Base-by-base conservation (phyloP, 2,888 invertebrate species). In the Drymonia ruficornis region DNA sequence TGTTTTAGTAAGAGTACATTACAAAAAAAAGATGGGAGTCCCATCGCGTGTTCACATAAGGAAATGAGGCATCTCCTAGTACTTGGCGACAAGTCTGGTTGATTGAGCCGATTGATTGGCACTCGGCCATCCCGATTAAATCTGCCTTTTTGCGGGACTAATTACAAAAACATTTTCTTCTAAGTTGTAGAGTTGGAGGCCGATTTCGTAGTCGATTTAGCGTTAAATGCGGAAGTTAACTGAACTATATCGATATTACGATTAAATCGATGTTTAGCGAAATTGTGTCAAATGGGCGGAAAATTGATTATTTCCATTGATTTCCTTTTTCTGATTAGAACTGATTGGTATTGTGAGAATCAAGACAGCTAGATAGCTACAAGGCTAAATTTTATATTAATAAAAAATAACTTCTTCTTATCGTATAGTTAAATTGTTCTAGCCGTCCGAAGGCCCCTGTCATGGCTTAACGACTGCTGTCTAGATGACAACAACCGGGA, bases 51-150 rank as follows among this genome's bases (percentile, higher is more conserved):
- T 54, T 48, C 51, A 38, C 56, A 71, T 68, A 71, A 65, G 73
- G 65, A 77, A 77, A 77, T 71, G 70, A 73, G 64, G 56, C 64
- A 67, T 63, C 57, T 63, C 52, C 40, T 59, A 61, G 67, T 66
- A 59, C 56, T 56, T 53, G 76, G 71, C 72, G 59, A 69, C 62
- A 54, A 56, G 63, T 56, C 49, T 49, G 55, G 65, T 71, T 78
- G 72, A 78, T 79, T 79, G 72, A 76, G 45, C 52, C 55, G 74
- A 75, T 72, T 74, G 78, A 78, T 78, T 73, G 63, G 62, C 71
- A 70, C 70, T 59, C 54, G 61, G 57, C 59, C 56, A 57, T 66
- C 59, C 56, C 59, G 75, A 75, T 74, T 64, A 63, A 55, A 56
- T 29, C 16, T 42, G 56, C 61, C 63, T 63, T 62, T 65, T 67